Evolutionary conservation across 2,113 vertebrate species (phyloP), one percentile per base, ranked within the genome.

Genomic region (Beaufortia kweichowensis): DNA sequence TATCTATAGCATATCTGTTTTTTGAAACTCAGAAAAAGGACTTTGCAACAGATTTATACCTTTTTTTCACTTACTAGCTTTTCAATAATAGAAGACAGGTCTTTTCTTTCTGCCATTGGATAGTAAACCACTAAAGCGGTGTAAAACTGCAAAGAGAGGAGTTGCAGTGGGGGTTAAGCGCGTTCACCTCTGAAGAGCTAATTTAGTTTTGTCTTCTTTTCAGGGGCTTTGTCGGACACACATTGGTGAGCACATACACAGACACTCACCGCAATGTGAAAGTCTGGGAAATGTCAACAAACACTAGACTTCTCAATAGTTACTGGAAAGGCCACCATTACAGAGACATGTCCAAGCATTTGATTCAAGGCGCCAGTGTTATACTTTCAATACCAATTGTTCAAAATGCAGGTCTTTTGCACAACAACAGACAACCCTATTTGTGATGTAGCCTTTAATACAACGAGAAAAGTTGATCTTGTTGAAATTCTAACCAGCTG

Each of bases 251-350:
- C 74, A 70, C 70, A 77, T 82, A 76, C 77, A 82, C 81, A 87
- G 84, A 80, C 59, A 21, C 59, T 60, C 46, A 75, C 67, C 17
- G 74, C 74, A 76, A 78, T 79, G 82, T 73, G 62, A 82, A 78
- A 43, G 82, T 84, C 86, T 92, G 91, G 89, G 91, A 92, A 92
- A 90, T 85, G 88, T 91, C 90, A 91, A 92, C 87, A 92, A 81
- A 71, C 26, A 14, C 63, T 77, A 55, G 12, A 70, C 62, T 59
- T 31, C 67, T 79, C 59, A 67, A 69, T 83, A 63, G 76, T 19
- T 68, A 48, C 75, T 77, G 76, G 79, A 88, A 83, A 84, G 78
- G 80, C 77, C 81, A 78, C 71, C 71, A 75, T 79, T 77, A 84
- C 85, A 84, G 80, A 70, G 62, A 83, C 35, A 57, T 71, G 79